A percentile compares a stretch with the other conserved stretches of the same genome.
These are phyloP conservation scores for Phymatocera aterrima DNA, from an alignment of 2,888 invertebrate genomes.

Conservation along the genomic window DNA sequence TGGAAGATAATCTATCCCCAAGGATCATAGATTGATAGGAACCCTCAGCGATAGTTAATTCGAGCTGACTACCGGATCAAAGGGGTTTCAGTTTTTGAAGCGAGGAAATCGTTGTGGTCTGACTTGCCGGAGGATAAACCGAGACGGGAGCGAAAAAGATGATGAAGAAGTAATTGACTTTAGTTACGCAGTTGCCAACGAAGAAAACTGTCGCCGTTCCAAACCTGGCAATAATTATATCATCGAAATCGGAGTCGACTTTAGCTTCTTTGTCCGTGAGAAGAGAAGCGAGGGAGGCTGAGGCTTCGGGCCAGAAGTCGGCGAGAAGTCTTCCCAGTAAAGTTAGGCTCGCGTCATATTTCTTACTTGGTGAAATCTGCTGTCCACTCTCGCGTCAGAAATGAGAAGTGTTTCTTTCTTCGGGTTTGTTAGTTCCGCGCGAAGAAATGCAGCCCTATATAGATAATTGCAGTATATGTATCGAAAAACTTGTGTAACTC, in stretches of 20 bases:
- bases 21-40: conserved; percentile 34
- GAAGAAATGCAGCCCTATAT: neutral
- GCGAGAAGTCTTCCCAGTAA: neutral
- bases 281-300: too few relatives aligned
- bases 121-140: neutral
- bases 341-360: neutral
- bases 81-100: conserved; percentile 4
- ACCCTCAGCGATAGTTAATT: conserved; percentile 21
- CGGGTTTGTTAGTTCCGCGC: neutral
- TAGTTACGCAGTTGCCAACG: conserved; percentile 6
- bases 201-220: conserved; percentile 14
- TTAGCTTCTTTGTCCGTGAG: neutral
- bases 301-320: neutral
- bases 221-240: conserved; percentile 19
- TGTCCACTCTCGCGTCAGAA: conserved; percentile 22
- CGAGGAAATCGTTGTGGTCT: neutral
- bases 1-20: conserved; percentile 34
- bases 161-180: neutral
- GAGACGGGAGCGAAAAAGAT: neutral
- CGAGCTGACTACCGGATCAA: conserved; percentile 30
- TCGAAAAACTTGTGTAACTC: conserved; percentile 23
- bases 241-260: conserved; percentile 17
- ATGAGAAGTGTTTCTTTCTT: conserved; percentile 31
- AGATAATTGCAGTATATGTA: neutral
- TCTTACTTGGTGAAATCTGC: conserved; percentile 15